A percentile compares a stretch with the other conserved stretches of the same genome.
Evolutionary conservation across 2,113 vertebrate genomes (phyloP).

Genomic region (Saguinus imperator): DNA sequence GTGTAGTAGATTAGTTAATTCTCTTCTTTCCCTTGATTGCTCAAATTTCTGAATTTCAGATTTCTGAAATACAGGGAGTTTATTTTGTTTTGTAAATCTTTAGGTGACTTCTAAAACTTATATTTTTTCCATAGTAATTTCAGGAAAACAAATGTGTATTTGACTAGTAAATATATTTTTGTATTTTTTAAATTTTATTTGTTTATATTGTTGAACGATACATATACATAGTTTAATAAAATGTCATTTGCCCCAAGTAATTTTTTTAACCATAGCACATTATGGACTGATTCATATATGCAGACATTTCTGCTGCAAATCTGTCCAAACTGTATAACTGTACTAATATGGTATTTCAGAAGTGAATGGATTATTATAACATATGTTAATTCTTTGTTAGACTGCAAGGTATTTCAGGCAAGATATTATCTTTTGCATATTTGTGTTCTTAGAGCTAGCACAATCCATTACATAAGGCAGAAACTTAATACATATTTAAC

Average conservation of each 20-base stretch:
- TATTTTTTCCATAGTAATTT: neutral
- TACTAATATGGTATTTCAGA: neutral
- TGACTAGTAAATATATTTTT: conserved; percentile 1
- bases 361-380: neutral
- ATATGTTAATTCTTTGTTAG: conserved; percentile 1
- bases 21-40: neutral
- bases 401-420: neutral
- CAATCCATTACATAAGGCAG: neutral
- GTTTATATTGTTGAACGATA: neutral
- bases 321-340: neutral
- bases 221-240: neutral
- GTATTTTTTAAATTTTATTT: neutral
- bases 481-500: neutral
- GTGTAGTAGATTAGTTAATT: neutral
- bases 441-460: neutral
- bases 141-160: neutral
- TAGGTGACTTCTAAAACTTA: neutral
- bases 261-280: neutral
- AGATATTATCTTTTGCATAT: neutral
- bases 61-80: conserved; percentile 3
- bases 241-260: neutral
- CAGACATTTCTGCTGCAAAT: conserved; percentile 14
- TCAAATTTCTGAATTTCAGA: neutral
- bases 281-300: neutral
- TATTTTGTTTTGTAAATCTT: neutral